Evolutionary conservation across 1,140 invertebrate species (phyloP).

Genomic region (Lucilia sericata): DNA sequence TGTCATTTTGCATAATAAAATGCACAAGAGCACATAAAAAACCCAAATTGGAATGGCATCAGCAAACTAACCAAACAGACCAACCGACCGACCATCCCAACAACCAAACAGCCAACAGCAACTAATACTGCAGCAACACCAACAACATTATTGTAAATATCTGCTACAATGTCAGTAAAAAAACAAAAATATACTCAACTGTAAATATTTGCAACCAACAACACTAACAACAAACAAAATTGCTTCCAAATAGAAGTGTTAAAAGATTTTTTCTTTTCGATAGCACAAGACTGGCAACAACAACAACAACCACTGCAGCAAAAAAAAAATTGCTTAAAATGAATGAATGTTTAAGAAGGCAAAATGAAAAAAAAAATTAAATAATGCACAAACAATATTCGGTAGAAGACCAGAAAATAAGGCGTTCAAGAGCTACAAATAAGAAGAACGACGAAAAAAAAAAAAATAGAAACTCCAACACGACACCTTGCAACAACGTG

Average conservation of each 20-base stretch:
- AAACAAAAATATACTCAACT: slow-evolving; percentile 24
- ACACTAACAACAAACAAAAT: not conserved
- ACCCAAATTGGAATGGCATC: slow-evolving; percentile 16
- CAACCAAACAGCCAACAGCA: not conserved
- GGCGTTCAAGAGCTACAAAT: not conserved
- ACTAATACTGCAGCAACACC: not conserved
- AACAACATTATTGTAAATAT: slow-evolving; percentile 5
- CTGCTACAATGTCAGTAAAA: slow-evolving; percentile 4
- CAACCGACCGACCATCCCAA: not conserved
- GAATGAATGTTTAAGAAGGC: slow-evolving; percentile 32
- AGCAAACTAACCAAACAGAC: not conserved
- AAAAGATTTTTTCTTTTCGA: slow-evolving; percentile 40
- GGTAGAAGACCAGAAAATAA: slow-evolving; percentile 33
- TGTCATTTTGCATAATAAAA: slow-evolving; percentile 64
- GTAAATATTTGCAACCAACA: slow-evolving; percentile 30
- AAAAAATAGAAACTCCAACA: slow-evolving; percentile 36
- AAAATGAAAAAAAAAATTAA: not conserved
- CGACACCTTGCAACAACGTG: slow-evolving; percentile 45
- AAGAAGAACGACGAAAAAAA: not conserved
- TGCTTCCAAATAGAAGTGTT: slow-evolving; percentile 40
- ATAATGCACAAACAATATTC: slow-evolving; percentile 24
- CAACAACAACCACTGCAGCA: slow-evolving; percentile 38
- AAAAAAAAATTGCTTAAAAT: slow-evolving; percentile 30
- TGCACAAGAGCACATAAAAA: slow-evolving; percentile 54
- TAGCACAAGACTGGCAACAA: slow-evolving; percentile 32